Base-by-base conservation (phyloP, 2,113 vertebrate species). In the Furnarius figulus region DNA sequence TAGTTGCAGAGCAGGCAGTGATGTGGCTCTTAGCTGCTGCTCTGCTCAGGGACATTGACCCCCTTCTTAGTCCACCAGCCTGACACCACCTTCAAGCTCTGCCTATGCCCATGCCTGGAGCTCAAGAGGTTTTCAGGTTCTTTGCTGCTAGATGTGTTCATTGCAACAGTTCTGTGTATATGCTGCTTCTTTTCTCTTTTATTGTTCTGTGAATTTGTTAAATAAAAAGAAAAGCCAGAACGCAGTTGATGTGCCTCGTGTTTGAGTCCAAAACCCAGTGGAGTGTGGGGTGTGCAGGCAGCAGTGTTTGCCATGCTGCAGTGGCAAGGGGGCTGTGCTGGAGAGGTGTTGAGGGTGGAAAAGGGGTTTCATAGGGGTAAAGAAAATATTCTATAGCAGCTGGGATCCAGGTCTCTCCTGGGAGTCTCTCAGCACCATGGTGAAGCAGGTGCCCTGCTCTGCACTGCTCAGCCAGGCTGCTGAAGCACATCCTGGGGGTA, bases 401-500 rank as follows among this genome's bases (percentile, higher is more conserved):
- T 61, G 42, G 52, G 23, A 21, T 55, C 30, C 22, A 55, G 8
- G 2, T 63, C 4, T 83, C 40, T 76, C 21, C 24, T 74, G 56
- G 13, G 15, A 74, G 10, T 35, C 30, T 42, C 39, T 75, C 27
- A 72, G 37, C 10, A 55, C 18, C 0, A 1, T 13, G 17, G 5
- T 6, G 17, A 46, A 65, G 20, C 0, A 3, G 22, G 8, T 0
- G 0, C 17, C 8, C 20, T 59, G 37, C 20, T 37, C 46, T 37
- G 17, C 1, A 0, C 10, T 47, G 31, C 77, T 85, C 9, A 22
- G 14, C 35, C 28, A 18, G n/a, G 28, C 59, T 87, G 53, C 27
- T 0, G 7, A 46, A 53, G 19, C 0, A 0, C 16, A 20, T 55
- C 5, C 5, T 25, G 1, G 3, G 23, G 12, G 10, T 58, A 39